phyloP scores from a whole-genome alignment of 2,797 vertebrate species.

The Avahi laniger region DNA sequence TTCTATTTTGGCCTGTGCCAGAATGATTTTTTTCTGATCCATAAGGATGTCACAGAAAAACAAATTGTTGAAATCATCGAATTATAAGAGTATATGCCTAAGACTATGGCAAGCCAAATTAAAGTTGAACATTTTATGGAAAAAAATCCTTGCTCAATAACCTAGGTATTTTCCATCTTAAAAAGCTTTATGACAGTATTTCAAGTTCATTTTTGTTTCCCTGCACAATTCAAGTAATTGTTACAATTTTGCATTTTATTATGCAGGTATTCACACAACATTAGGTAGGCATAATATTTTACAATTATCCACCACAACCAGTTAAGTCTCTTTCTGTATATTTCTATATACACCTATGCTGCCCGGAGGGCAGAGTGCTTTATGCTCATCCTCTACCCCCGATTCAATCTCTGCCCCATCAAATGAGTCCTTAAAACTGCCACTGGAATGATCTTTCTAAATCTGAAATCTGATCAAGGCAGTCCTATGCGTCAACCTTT shows the following conservation, averaged over 20 bases:
- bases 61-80: not conserved
- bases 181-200: not conserved
- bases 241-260: not conserved
- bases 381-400: not conserved
- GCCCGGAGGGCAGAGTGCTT: not conserved
- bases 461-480: not conserved
- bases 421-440: not conserved
- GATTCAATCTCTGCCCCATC: not conserved
- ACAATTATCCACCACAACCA: not conserved
- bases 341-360: not conserved
- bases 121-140: not conserved
- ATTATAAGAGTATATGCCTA: not conserved
- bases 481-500: not conserved
- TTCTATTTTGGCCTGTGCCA: not conserved
- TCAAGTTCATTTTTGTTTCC: conserved; percentile 12
- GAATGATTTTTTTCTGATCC: not conserved
- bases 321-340: not conserved
- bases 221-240: not conserved
- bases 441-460: not conserved
- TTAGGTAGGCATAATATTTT: not conserved
- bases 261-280: not conserved
- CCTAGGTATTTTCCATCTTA: not conserved
- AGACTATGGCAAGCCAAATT: not conserved
- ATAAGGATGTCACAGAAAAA: not conserved
- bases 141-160: not conserved